Percentiles rank a stretch among this genome's conserved stretches.
These are phyloP conservation scores for Bombus confusus DNA, from an alignment of 1,140 invertebrate species.

Conservation along the genomic window DNA sequence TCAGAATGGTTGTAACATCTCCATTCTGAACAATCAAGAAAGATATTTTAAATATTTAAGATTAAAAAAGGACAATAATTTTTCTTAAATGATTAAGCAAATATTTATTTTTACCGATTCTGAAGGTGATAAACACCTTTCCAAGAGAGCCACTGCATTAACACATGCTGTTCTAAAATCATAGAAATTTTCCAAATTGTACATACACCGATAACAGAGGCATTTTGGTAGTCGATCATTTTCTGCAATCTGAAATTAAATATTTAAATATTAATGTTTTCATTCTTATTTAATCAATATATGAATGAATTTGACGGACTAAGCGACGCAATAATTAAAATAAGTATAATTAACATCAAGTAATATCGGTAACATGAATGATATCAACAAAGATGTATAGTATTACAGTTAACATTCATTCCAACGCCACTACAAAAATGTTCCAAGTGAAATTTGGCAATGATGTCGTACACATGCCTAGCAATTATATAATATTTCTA, in stretches of 20 bases:
- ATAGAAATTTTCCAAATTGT: conserved; percentile 83
- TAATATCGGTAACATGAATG: background rate
- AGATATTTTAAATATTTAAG: background rate
- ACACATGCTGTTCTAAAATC: conserved; percentile 83
- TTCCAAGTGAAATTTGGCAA: background rate
- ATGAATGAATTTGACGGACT: background rate
- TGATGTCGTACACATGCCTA: background rate
- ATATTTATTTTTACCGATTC: conserved; percentile 67
- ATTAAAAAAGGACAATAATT: background rate
- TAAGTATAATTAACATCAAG: too few relatives aligned
- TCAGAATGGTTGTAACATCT: conserved; percentile 32
- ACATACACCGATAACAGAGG: conserved; percentile 83
- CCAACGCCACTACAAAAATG: background rate
- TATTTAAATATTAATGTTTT: conserved; percentile 4
- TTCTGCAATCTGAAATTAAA: conserved; percentile 79
- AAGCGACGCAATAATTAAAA: background rate
- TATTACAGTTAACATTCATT: background rate
- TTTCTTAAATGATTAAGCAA: background rate
- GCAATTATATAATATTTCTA: conserved; percentile 17
- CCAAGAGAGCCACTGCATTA: conserved; percentile 79
- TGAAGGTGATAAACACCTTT: conserved; percentile 75
- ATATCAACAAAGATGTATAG: background rate
- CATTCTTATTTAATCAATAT: background rate
- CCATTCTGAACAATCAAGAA: conserved; percentile 14
- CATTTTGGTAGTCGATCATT: conserved; percentile 82